Evolutionary conservation across 2,113 vertebrate genomes (phyloP), one percentile per base, ranked within the genome.

Genomic region (Nesoenas mayeri): DNA sequence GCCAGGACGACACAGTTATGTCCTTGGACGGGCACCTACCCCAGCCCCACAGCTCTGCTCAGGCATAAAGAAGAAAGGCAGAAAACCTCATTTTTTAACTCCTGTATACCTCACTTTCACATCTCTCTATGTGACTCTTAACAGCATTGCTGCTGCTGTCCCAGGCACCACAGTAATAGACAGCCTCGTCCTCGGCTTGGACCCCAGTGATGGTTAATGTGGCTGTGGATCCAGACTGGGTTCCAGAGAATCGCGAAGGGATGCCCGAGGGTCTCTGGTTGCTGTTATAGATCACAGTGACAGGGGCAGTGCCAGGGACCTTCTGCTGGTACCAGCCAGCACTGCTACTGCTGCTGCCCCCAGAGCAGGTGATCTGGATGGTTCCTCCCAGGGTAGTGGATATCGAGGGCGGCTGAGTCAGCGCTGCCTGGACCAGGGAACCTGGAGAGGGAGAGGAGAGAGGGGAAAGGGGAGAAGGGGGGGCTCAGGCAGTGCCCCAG

Each of bases 141-240:
- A 1, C 5, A 17, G 6, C 8, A 69, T 10, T 0, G 3, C 4
- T n/a, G 19, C 10, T 19, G 29, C 44, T 10, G 19, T 50, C 57
- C 0, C 3, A 9, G 26, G 38, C 28, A 36, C 25, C 74, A 83
- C 94, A 97, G 72, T 5, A 87, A 66, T 95, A 95, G 53, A 44
- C 16, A 34, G 89, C 84, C 75, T 95, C 83, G 10, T 96, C 96
- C 32, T 94, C 82, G 8, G 67, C 40, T 57, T 95, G 53, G 65
- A 92, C 88, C 36, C 85, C 89, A 51, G 50, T 16, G 73, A 97
- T 95, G 70, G 73, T 95, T 42, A 97, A 65, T 2, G 54, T 84
- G 78, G 0, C 38, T 0, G 54, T 5, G 48, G 58, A 17, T 60
- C 86, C 78, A 1, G 95, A 92, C 0, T 0, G 2, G 28, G 77